These are phyloP conservation scores for Chloroceryle amazona DNA, from an alignment of 2,797 vertebrate species.

Conservation along the genomic window DNA sequence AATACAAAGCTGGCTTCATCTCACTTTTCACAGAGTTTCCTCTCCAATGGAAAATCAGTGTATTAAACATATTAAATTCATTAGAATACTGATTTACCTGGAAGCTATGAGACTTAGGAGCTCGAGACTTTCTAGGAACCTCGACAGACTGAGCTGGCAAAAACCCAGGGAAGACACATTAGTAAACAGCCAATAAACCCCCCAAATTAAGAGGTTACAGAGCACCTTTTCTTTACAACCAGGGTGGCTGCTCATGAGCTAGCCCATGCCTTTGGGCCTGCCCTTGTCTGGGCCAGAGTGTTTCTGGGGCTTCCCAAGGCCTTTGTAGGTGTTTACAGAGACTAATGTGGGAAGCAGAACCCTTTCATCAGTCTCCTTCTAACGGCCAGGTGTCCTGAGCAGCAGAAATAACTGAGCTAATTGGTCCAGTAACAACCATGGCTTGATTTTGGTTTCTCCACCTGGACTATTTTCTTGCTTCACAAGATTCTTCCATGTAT, in stretches of 20 bases:
- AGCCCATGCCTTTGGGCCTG: not conserved
- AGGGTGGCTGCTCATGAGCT: not conserved
- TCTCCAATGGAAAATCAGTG: not conserved
- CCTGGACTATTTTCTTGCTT: not conserved
- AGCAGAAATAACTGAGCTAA: not conserved
- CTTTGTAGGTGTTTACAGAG: not conserved
- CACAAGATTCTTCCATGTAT: fast-evolving
- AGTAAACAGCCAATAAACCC: not conserved
- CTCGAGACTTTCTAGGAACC: not conserved
- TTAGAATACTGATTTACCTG: not conserved
- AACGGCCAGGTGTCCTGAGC: not conserved
- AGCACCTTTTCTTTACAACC: not conserved
- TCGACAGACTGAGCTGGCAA: not conserved
- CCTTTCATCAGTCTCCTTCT: not conserved
- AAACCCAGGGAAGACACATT: not conserved
- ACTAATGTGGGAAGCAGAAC: not conserved
- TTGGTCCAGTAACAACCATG: not conserved
- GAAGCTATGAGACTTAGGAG: not conserved
- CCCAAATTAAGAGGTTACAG: not conserved
- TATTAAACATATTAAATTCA: not conserved
- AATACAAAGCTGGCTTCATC: not conserved
- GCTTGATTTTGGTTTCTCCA: not conserved
- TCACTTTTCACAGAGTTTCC: not conserved
- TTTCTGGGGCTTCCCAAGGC: not conserved
- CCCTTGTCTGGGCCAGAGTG: fast-evolving